Evolutionary conservation across 2,888 invertebrate genomes (phyloP), one percentile per base, ranked within the genome.

Genomic region (Phaonia tiefii): DNA sequence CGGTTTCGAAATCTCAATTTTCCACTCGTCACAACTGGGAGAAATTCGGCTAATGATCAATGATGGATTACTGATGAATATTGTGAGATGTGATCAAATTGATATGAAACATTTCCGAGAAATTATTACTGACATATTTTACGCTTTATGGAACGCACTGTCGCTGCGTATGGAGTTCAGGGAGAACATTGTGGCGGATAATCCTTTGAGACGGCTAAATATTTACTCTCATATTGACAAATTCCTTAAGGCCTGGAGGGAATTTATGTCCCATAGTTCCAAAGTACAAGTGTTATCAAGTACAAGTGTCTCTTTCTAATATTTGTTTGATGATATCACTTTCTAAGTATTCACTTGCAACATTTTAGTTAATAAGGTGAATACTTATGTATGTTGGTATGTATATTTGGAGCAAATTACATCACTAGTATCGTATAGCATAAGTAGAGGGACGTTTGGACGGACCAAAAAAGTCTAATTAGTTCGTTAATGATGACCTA

Each of bases 21-120:
- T 42, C 63, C 42, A 42, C 17, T 13, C 20, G 22, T 20, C 22
- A 22, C 51, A 11, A 22, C 63, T 39, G 42, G 63, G 63, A 13
- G 63, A 63, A 63, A 63, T 63, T 63, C 63, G 63, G 63, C 63
- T 63, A 63, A 63, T 42, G 63, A 63, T 63, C 42, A 42, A 63
- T 63, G 63, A 63, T 63, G 42, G 63, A 63, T 63, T 31, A 8
- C 8, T 63, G 63, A 63, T 63, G 63, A 13, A 25, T 54, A 22
- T 51, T 54, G 25, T 63, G 22, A 8, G 51, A 63, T 63, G 20
- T 63, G 51, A 51, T 63, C 2, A 25, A 25, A 8, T 22, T 25
- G 54, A 54, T 54, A 54, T 54, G 25, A 10, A 54, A 54, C 8
- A 31, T 54, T 54, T 54, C 54, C 54, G 25, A 54, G 54, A 54